Percentiles rank a stretch among this genome's conserved stretches.
These are phyloP conservation scores for Agrotis exclamationis DNA, from an alignment of 2,888 invertebrate species.

Conservation along the genomic window DNA sequence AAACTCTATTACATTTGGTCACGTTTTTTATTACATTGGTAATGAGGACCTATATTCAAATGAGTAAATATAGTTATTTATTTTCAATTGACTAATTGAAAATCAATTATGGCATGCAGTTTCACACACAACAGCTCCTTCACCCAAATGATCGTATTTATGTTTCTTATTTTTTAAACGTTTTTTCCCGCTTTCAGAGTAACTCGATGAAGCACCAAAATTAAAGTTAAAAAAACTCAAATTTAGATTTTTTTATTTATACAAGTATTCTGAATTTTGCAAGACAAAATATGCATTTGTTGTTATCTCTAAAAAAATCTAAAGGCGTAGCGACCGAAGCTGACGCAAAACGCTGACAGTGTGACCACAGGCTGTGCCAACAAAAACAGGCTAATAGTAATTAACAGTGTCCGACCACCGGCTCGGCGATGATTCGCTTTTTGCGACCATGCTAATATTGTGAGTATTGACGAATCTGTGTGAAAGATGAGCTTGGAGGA, in stretches of 20 bases:
- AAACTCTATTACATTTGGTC: conserved; percentile 13
- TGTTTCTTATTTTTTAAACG: too few species aligned
- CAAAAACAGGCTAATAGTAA: conserved; percentile 61
- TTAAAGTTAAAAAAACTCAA: too few species aligned
- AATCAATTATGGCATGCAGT: background rate
- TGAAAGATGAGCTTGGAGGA: conserved; percentile 14
- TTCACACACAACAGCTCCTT: too few species aligned
- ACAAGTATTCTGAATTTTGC: too few species aligned
- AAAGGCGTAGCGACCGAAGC: background rate
- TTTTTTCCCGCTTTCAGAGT: too few species aligned
- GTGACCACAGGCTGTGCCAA: conserved; percentile 15
- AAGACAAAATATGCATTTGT: too few species aligned
- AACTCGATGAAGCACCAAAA: too few species aligned
- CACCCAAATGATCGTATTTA: too few species aligned
- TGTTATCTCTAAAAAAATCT: too few species aligned
- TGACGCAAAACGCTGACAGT: conserved; percentile 33
- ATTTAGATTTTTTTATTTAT: too few species aligned
- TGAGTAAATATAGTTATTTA: background rate
- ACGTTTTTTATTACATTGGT: conserved; percentile 27
- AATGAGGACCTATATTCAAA: background rate
- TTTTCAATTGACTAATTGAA: background rate
- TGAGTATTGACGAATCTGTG: conserved; percentile 28
- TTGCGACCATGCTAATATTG: conserved; percentile 47
- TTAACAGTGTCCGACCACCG: conserved; percentile 60
- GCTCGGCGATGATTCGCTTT: conserved; percentile 61